Evolutionary conservation across 2,113 vertebrate species (phyloP), one percentile per base, ranked within the genome.

Genomic region (Progne subis): DNA sequence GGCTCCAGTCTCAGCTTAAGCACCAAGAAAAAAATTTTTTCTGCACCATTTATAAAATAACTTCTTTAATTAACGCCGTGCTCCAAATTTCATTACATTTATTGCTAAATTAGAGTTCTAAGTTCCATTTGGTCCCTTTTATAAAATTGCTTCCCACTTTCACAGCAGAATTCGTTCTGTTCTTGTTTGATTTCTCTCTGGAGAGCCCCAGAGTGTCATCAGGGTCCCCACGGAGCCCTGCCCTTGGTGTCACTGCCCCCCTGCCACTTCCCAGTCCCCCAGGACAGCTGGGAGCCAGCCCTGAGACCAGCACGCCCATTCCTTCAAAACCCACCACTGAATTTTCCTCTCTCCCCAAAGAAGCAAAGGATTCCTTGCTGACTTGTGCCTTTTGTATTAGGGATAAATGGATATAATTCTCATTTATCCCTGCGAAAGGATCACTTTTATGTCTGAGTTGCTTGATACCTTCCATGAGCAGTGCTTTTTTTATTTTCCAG

Each of bases 31-130:
- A 71, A 34, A 0, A 26, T 37, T 37, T n/a, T 95, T 86, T 68
- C 77, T 80, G 49, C 61, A 43, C 46, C 70, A 72, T 89, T 95
- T 89, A 72, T 82, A 87, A 89, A 76, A 65, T 49, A 87, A 65
- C 23, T 74, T 43, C 12, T 87, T 92, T 84, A 61, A 96, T 89
- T 87, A 89, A 69, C 2, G 20, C 55, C 15, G 1, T 31, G 34
- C 32, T 63, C 26, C 75, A 60, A 57, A 88, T 78, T 86, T 78
- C 52, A 81, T 83, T 74, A 50, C n/a, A 78, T 55, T 88, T 92
- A 88, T 78, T 81, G 64, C 76, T 74, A 76, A 82, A 86, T 86
- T 67, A 44, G 31, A 93, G 20, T 37, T 74, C 5, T 14, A 50
- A 50, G 9, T 90, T 86, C 56, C 28, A 44, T 75, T 60, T 55